phyloP scores from a whole-genome alignment of 2,888 invertebrate species.

The Chrysolina haemoptera region DNA sequence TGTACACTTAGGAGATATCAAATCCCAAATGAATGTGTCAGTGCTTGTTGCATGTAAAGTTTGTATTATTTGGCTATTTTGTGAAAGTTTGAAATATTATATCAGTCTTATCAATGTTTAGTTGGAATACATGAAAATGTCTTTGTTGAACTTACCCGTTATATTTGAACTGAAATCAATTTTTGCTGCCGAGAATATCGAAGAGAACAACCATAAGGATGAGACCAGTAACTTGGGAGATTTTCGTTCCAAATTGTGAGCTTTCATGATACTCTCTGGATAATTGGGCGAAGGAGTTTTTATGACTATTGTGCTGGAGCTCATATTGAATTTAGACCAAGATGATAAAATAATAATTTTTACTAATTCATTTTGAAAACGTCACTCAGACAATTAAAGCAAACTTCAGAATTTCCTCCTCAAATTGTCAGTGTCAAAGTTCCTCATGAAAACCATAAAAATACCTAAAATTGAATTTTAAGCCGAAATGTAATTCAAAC shows the following conservation, averaged over 20 bases:
- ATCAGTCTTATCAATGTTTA: too few relatives aligned
- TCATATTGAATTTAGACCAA: slow-evolving; percentile 34
- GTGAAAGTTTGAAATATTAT: too few relatives aligned
- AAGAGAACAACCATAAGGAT: slow-evolving; percentile 62
- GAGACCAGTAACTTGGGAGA: slow-evolving; percentile 47
- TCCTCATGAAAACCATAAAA: slow-evolving; percentile 27
- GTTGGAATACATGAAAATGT: neutral
- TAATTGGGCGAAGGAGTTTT: slow-evolving; percentile 52
- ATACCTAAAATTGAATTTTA: slow-evolving; percentile 17
- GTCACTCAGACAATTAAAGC: slow-evolving; percentile 31
- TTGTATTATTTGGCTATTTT: too few relatives aligned
- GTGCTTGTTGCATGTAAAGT: too few relatives aligned
- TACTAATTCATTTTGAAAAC: slow-evolving; percentile 26
- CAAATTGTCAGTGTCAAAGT: slow-evolving; percentile 45
- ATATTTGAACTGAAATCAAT: slow-evolving; percentile 59
- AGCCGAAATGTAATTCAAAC: slow-evolving; percentile 11
- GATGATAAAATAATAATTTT: slow-evolving; percentile 26
- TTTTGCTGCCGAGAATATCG: slow-evolving; percentile 61
- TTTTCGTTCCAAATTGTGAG: slow-evolving; percentile 45
- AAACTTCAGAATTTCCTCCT: slow-evolving; percentile 30
- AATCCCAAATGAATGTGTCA: too few relatives aligned
- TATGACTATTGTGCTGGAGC: slow-evolving; percentile 56
- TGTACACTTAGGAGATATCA: too few relatives aligned
- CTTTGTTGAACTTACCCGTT: slow-evolving; percentile 55
- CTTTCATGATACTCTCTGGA: slow-evolving; percentile 33